Base-by-base conservation (phyloP, 2,113 vertebrate genomes). In the Boleophthalmus pectinirostris region DNA sequence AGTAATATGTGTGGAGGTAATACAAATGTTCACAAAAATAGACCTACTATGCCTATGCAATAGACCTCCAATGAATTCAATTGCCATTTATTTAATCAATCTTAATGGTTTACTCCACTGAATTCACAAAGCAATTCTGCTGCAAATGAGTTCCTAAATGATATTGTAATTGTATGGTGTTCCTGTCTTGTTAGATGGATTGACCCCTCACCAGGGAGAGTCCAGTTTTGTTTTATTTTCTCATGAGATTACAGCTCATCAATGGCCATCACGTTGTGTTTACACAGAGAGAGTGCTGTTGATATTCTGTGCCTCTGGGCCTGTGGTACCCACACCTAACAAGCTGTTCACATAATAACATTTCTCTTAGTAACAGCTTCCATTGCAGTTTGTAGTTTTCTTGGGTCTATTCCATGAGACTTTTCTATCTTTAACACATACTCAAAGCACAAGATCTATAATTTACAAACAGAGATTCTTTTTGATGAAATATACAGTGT, bases 121-220 rank as follows among this genome's bases (percentile, higher is more conserved):
- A 12, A 66, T 25, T 25, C 13, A n/a, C 29, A 65, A 38, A 43
- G 23, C 10, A 24, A 7, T 25, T 66, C 21, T 66, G 38, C 14
- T 24, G 38, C 21, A 23, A 47, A 66, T 23, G 2, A 16, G 64
- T 47, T 47, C n/a, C 20, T 21, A 47, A 24, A 38, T 38, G 9
- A 66, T 24, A 66, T 9, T 15, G 38, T 11, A 66, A 9, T 24
- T 57, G 75, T 67, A 18, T 4, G 5, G n/a, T 60, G 57, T 21
- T 74, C 38, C 66, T 82, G 77, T 63, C 83, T 71, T 64, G 11
- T 70, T 64, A 70, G 43, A 77, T 53, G 74, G 81, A 87, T 87
- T 83, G 77, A 73, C 46, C 66, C 21, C 75, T 74, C 79, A 86
- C 70, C 80, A 87, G 85, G 70, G 68, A 67, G 54, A 65, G 53